Evolutionary conservation across 2,113 vertebrate species (phyloP).

Genomic region (Channa argus): DNA sequence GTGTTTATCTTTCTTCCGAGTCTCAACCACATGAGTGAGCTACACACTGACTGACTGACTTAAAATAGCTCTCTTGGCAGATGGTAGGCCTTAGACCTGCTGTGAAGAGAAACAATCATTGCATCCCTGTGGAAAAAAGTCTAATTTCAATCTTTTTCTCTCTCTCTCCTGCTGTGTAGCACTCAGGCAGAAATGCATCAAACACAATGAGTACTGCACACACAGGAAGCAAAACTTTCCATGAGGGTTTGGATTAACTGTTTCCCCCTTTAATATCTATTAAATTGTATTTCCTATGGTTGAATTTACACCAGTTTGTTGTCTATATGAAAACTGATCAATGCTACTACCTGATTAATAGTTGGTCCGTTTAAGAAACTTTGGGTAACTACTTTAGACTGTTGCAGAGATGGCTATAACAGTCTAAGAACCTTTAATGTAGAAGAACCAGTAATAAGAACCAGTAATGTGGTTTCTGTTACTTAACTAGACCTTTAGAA

Average conservation of each 20-base stretch:
- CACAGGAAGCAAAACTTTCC: neutral
- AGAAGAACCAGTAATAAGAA: too few species aligned
- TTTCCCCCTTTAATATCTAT: neutral
- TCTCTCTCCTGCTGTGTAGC: slow-evolving; percentile 36
- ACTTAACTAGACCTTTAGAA: slow-evolving; percentile 50
- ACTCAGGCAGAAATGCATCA: slow-evolving; percentile 31
- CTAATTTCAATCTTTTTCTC: slow-evolving; percentile 51
- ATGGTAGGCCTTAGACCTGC: slow-evolving; percentile 61
- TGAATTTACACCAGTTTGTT: slow-evolving; percentile 17
- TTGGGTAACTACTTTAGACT: neutral
- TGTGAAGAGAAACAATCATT: slow-evolving; percentile 48
- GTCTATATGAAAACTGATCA: slow-evolving; percentile 18
- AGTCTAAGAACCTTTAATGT: neutral
- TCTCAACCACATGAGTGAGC: slow-evolving; percentile 43
- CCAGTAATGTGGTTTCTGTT: slow-evolving; percentile 24
- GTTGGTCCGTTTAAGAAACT: slow-evolving; percentile 15
- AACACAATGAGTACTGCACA: neutral
- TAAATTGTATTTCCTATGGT: slow-evolving; percentile 2
- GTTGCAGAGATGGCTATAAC: slow-evolving; percentile 3
- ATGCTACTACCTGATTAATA: slow-evolving; percentile 20
- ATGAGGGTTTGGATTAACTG: slow-evolving; percentile 12
- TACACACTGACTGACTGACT: slow-evolving; percentile 28
- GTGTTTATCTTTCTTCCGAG: slow-evolving; percentile 28
- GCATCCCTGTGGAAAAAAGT: slow-evolving; percentile 37
- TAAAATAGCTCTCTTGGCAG: slow-evolving; percentile 66